Evolutionary conservation across 2,113 vertebrate species (phyloP), one percentile per base, ranked within the genome.

Genomic region (Ammodytes marinus): DNA sequence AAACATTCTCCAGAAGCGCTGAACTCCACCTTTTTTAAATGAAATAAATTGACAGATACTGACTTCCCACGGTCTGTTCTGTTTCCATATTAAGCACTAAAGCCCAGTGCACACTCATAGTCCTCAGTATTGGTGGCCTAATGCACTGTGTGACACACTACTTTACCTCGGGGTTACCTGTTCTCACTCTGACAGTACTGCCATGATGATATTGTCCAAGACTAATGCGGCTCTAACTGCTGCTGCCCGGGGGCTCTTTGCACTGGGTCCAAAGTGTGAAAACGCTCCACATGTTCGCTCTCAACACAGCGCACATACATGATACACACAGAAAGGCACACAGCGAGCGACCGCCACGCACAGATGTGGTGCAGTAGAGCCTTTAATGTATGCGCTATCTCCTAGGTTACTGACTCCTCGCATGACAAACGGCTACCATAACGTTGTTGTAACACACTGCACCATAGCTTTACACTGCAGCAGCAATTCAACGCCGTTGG

Each of bases 221-320:
- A 74, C 72, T 87, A 83, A 88, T 72, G 71, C 64, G 12, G 77
- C 82, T 83, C 60, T 82, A 77, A 84, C 80, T 60, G 87, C 76
- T 15, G 3, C 63, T 10, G 74, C 84, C 84, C 11, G 17, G 11
- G 27, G 87, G 86, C 58, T 69, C 7, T 45, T 4, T 19, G 37
- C 66, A 54, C 52, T 37, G 27, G 50, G 83, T 43, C 40, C 27
- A 59, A 85, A 74, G 79, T 86, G 85, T 85, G 84, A 81, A 89
- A 81, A 74, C 76, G 69, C 55, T 63, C 69, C 1, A 43, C 61
- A 65, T 60, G 84, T 64, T 73, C 19, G 47, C 64, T 82, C 77
- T 27, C 58, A 47, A 35, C 47, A 40, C 10, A 50, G 40, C 19
- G n/a, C 68, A 61, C 47, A 55, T 71, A 42, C 47, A 27, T 37